Evolutionary conservation across 2,797 vertebrate species (phyloP).

Genomic region (Epinephelus coioides): DNA sequence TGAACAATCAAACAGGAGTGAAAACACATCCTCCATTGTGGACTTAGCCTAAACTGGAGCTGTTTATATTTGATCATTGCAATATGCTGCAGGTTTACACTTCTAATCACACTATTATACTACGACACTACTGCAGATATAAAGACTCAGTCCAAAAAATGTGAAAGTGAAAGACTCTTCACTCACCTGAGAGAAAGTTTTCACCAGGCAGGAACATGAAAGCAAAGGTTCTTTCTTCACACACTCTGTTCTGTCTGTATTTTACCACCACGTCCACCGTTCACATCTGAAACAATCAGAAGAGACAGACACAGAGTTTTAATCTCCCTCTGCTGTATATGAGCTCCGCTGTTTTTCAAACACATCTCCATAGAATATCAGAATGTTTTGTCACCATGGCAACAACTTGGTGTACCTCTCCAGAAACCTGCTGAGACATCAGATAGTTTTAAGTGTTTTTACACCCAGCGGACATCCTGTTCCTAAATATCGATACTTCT

Average conservation of each 20-base stretch:
- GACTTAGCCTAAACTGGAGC: background rate
- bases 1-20: background rate
- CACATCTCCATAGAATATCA: constrained; percentile 14
- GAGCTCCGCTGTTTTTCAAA: background rate
- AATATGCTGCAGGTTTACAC: too few species aligned
- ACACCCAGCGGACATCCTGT: background rate
- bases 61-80: background rate
- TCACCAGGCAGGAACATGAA: constrained; percentile 8
- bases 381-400: constrained; percentile 62
- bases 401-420: constrained; percentile 43
- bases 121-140: background rate
- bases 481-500: background rate
- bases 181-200: background rate
- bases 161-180: constrained; percentile 2
- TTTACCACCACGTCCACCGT: background rate
- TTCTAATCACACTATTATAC: too few species aligned
- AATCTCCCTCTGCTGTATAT: constrained; percentile 25
- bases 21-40: background rate
- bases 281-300: constrained; percentile 13
- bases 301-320: constrained; percentile 29
- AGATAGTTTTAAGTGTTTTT: background rate
- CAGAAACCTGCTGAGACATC: constrained; percentile 29
- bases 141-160: background rate
- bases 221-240: constrained; percentile 2
- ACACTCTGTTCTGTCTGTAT: constrained; percentile 14